Conservation (phyloP, 2,888 invertebrate genomes). For the Clostera curtula region DNA sequence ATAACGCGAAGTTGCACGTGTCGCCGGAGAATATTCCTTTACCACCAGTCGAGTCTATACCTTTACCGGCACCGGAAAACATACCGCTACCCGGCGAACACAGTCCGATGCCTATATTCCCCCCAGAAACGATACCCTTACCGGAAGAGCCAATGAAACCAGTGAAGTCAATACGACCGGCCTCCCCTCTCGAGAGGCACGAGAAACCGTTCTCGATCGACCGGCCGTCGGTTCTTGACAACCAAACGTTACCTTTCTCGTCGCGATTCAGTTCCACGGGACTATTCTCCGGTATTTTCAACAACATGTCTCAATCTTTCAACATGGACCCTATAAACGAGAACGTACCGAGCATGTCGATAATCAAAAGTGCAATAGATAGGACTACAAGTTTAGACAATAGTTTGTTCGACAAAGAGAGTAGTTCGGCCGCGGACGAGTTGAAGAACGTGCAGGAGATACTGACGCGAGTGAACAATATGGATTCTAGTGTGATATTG, state of each 20-base stretch:
- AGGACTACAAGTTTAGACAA: slow-evolving; percentile 65
- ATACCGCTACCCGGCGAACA: slow-evolving; percentile 59
- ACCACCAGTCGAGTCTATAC: slow-evolving; percentile 64
- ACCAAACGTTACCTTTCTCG: slow-evolving; percentile 43
- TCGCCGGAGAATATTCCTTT: slow-evolving; percentile 58
- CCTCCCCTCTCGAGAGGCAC: slow-evolving; percentile 27
- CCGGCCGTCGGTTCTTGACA: slow-evolving; percentile 43
- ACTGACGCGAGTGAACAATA: slow-evolving; percentile 66
- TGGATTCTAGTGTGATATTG: slow-evolving; percentile 69
- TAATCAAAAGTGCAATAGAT: slow-evolving; percentile 71
- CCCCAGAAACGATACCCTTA: slow-evolving; percentile 55
- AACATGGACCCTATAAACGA: slow-evolving; percentile 51
- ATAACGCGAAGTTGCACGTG: slow-evolving; percentile 42
- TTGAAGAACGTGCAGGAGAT: slow-evolving; percentile 66
- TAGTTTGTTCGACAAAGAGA: slow-evolving; percentile 58
- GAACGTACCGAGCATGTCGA: slow-evolving; percentile 60
- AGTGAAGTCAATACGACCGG: slow-evolving; percentile 17
- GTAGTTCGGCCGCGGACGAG: slow-evolving; percentile 55
- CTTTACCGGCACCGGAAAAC: slow-evolving; percentile 52
- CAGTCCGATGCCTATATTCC: slow-evolving; percentile 40
- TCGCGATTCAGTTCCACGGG: slow-evolving; percentile 58
- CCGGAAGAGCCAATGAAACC: slow-evolving; percentile 55
- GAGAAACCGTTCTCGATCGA: slow-evolving; percentile 31
- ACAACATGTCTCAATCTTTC: slow-evolving; percentile 52
- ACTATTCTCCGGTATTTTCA: slow-evolving; percentile 63